Evolutionary conservation across 2,113 vertebrate genomes (phyloP).

Genomic region (Rhinichthys klamathensis): DNA sequence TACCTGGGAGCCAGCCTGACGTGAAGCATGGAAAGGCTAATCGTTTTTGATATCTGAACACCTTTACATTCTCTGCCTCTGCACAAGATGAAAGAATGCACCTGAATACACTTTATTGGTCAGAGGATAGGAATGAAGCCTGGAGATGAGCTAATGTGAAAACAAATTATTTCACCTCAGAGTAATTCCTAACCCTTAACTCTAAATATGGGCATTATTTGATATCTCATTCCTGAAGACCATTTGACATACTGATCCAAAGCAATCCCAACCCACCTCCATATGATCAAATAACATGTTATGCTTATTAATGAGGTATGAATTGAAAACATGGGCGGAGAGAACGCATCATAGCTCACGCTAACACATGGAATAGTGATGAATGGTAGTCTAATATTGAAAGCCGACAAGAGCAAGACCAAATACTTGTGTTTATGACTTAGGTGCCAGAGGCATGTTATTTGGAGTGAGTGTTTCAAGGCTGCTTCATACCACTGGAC

Average conservation of each 20-base stretch:
- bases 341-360: not conserved
- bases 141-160: constrained; percentile 46
- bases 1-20: constrained; percentile 35
- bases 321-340: not conserved
- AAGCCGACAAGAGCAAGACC: not conserved
- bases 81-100: constrained; percentile 47
- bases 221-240: constrained; percentile 18
- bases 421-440: constrained; percentile 40
- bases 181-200: constrained; percentile 29
- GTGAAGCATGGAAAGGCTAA: constrained; percentile 40
- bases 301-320: constrained; percentile 6
- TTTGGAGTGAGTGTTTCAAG: constrained; percentile 58
- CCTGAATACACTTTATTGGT: constrained; percentile 41
- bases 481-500: constrained; percentile 71
- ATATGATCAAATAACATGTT: not conserved
- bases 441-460: constrained; percentile 51
- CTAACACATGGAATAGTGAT: not conserved
- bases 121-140: constrained; percentile 49
- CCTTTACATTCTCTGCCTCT: constrained; percentile 37
- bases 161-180: constrained; percentile 50
- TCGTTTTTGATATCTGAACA: constrained; percentile 40
- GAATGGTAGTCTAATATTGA: not conserved
- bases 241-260: not conserved
- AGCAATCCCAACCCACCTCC: not conserved
- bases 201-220: constrained; percentile 28